Evolutionary conservation across 2,888 invertebrate species (phyloP).

Genomic region (Metopia argyrocephala): DNA sequence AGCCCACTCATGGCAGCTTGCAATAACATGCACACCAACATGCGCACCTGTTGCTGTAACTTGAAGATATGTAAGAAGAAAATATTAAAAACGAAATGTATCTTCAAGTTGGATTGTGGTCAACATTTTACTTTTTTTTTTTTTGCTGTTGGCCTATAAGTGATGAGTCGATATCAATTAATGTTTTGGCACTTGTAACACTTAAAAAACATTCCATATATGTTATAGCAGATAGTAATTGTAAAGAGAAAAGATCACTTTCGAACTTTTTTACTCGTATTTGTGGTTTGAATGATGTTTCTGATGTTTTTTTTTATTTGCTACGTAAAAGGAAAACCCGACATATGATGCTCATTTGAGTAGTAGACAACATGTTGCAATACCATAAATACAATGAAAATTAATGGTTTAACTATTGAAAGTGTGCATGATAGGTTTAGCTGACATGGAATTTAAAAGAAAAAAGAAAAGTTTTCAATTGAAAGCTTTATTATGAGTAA

Average conservation of each 20-base stretch:
- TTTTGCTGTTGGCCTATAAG: background rate
- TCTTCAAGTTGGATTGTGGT: background rate
- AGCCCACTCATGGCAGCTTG: slow-evolving; percentile 15
- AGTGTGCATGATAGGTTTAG: too few species aligned
- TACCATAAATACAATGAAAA: background rate
- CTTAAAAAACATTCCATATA: background rate
- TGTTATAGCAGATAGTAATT: background rate
- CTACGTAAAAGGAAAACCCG: background rate
- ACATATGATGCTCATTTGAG: background rate
- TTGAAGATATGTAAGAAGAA: background rate
- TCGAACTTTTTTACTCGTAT: background rate
- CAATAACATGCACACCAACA: background rate
- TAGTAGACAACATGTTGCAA: background rate
- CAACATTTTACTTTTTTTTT: background rate
- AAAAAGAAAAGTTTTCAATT: too few species aligned
- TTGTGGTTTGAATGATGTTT: background rate
- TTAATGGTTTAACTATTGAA: background rate
- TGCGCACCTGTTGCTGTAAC: background rate
- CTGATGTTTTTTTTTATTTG: background rate
- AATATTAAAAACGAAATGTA: background rate
- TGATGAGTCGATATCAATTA: background rate
- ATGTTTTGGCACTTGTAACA: background rate
- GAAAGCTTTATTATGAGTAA: too few species aligned
- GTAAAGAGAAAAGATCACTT: background rate
- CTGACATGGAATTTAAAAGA: too few species aligned